Evolutionary conservation across 2,888 invertebrate species (phyloP), one percentile per base, ranked within the genome.

Genomic region (Adelognathus sp.): DNA sequence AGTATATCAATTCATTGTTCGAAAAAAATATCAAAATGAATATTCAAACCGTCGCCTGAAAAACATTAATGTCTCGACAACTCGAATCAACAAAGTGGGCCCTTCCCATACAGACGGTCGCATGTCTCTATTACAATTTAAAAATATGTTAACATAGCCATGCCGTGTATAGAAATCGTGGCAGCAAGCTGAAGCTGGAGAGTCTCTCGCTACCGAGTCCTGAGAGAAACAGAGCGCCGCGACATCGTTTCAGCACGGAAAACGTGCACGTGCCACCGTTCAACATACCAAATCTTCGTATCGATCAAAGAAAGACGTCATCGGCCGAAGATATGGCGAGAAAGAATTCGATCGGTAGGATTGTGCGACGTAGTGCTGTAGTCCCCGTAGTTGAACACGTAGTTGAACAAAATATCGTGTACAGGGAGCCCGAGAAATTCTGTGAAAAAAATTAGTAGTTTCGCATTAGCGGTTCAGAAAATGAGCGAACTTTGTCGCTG

Each of bases 301-400:
- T 97, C 79, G 97, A 97, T 87, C 96, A 96, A 88, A 94, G 97
- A 83, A 97, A 97, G 92, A 97, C 97, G 1, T 97, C 97, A 54
- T 97, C 97, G 86, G 97, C 97, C 4, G 97, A 97, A 90, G 97
- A 97, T 88, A 97, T 98, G 96, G 97, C 96, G 21, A 94, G 97
- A 86, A 97, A 97, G 91, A 97, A 96, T 90, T 97, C 97, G 6
- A 94, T 95, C 87, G 95, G 96, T 93, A 92, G 89, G 77, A 44
- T 18, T n/a, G 73, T 69, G 36, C 31, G 54, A 63, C 31, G 79
- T 79, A 71, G 75, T 69, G 58, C 27, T 33, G 69, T 78, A 78
- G 78, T 54, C 74, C 78, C 69, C 72, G 76, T 76, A 76, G 76
- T 72, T 61, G 67, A 58, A 46, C 66, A 52, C 66, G 72, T 79